These are phyloP conservation scores for Pterocles burchelli DNA, from an alignment of 2,113 vertebrate species.

Conservation along the genomic window DNA sequence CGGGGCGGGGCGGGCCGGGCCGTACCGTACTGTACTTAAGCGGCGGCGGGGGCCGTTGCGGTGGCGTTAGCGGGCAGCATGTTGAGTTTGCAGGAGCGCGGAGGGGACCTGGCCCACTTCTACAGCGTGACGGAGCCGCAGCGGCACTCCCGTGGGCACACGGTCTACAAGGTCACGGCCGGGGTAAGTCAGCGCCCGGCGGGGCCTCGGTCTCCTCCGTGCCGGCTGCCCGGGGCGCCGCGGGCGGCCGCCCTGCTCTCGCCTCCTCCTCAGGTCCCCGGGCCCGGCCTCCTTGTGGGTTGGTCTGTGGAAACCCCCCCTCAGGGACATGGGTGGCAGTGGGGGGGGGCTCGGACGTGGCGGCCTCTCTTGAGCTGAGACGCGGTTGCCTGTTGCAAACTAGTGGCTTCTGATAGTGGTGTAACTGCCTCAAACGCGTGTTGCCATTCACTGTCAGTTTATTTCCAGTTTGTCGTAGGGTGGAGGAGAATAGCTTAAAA, in stretches of 20 bases:
- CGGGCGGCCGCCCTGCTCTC: neutral
- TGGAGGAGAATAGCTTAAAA: neutral
- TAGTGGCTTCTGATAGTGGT: neutral
- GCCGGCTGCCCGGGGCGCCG: neutral
- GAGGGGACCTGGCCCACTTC: constrained; percentile 91
- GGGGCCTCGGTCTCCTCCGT: neutral
- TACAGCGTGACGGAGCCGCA: constrained; percentile 95
- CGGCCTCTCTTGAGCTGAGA: neutral
- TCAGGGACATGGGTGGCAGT: neutral
- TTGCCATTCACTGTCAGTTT: neutral
- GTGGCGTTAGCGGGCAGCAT: constrained; percentile 77
- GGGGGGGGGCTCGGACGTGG: neutral
- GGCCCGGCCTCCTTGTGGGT: neutral
- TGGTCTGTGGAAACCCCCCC: neutral
- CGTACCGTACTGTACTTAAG: no score
- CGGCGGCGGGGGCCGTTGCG: neutral
- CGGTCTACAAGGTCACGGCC: constrained; percentile 96
- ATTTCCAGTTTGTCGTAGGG: neutral
- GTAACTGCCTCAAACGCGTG: no score
- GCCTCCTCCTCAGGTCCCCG: neutral
- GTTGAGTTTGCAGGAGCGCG: constrained; percentile 86
- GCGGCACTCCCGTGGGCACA: constrained; percentile 90
- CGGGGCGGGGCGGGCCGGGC: neutral
- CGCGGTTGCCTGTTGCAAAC: neutral
- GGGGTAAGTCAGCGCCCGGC: constrained; percentile 79